A percentile compares a stretch with the other conserved stretches of the same genome.
Evolutionary conservation across 2,113 vertebrate species (phyloP).

Genomic region (Osmerus mordax): DNA sequence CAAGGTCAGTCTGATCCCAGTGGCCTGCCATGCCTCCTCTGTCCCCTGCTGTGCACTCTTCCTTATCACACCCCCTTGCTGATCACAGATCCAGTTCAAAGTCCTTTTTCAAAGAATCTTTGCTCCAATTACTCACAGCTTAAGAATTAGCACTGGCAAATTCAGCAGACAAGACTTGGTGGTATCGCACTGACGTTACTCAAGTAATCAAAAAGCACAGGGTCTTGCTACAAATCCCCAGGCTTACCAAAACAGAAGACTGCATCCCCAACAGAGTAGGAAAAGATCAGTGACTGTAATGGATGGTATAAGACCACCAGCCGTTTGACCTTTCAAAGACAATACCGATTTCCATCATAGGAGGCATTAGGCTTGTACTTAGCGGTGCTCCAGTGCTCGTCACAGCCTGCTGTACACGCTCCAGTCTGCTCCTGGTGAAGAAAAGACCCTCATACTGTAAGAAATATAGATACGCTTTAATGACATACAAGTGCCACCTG

Average conservation of each 20-base stretch:
- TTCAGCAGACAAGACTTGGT: slow-evolving; percentile 15
- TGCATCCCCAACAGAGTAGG: slow-evolving; percentile 29
- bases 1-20: slow-evolving; percentile 37
- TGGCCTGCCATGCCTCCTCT: neutral
- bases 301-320: slow-evolving; percentile 38
- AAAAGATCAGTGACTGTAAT: slow-evolving; percentile 14
- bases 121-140: slow-evolving; percentile 43
- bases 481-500: neutral
- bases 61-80: neutral
- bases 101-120: slow-evolving; percentile 21
- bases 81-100: slow-evolving; percentile 23
- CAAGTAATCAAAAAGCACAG: slow-evolving; percentile 41
- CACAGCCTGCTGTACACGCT: neutral
- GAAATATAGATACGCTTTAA: neutral
- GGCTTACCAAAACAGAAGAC: slow-evolving; percentile 36
- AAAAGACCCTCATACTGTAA: neutral
- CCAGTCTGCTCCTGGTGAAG: neutral
- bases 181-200: slow-evolving; percentile 46
- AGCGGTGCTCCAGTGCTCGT: no score
- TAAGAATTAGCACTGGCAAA: slow-evolving; percentile 25
- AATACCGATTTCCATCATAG: slow-evolving; percentile 20
- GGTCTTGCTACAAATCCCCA: slow-evolving; percentile 49
- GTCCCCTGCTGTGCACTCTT: neutral
- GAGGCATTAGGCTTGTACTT: neutral
- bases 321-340: slow-evolving; percentile 41